Base-by-base conservation (phyloP, 2,113 vertebrate species). In the Symphodus melops region DNA sequence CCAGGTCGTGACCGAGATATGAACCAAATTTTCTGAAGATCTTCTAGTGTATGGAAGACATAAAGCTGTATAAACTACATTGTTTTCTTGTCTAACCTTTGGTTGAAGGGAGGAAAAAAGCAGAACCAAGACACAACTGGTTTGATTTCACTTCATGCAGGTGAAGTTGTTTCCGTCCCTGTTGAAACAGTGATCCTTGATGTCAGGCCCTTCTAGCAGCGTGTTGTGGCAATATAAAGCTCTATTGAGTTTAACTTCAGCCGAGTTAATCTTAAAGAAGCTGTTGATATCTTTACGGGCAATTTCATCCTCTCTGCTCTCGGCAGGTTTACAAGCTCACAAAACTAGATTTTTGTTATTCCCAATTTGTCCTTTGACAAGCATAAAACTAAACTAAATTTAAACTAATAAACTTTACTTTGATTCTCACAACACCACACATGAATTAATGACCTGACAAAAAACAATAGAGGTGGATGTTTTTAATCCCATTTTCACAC, bases 401-500 rank as follows among this genome's bases (percentile, higher is more conserved):
- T 1, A 55, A 5, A 13, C 7, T 46, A 25, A 37, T 1, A n/a
- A 12, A 49, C 23, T 17, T 28, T 49, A 9, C 33, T 28, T 41
- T 8, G 6, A 33, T 16, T n/a, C 55, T 16, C 37, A 2, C 36
- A 16, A 2, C 36, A 16, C 19, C 9, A 19, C 14, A 48, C 6
- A 48, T 4, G 1, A 52, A 39, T 59, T 1, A 46, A 17, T 36
- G 0, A 46, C 11, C 56, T 65, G 41, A 52, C 39, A 44, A 11
- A 11, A 14, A 46, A 28, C 21, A 63, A 21, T 55, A 37, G 12
- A 28, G 33, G 13, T 9, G 19, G 19, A 25, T 44, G 44, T 3
- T 23, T 85, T 85, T 77, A 81, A 81, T 77, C 56, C 33, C 13
- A 60, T 75, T 78, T 66, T 57, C 53, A 76, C 48, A 81, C 13